Evolutionary conservation across 2,113 vertebrate species (phyloP), one percentile per base, ranked within the genome.

Genomic region (Progne subis): DNA sequence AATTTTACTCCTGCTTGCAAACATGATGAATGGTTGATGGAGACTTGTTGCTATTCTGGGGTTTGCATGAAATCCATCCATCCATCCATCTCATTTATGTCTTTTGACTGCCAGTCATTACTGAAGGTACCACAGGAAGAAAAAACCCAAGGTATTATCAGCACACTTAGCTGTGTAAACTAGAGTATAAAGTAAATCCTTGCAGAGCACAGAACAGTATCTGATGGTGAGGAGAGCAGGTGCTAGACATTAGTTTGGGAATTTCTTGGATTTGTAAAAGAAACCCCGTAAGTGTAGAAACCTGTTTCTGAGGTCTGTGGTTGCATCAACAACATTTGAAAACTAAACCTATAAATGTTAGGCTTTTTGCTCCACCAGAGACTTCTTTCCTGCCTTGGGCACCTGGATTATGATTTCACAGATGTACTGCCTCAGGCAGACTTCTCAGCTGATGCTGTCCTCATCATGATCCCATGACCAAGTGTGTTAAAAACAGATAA

Each of bases 41-140:
- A 59, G n/a, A 63, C 31, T 47, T 57, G 8, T 13, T 8, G 2
- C 43, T 39, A 0, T 55, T 52, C 5, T 31, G 5, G 0, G 32
- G 63, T 67, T 55, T 74, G 19, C 17, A 6, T 82, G 21, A 61
- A 68, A 41, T 28, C 31, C 44, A 11, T 88, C 52, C 47, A 23
- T 74, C 18, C 26, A 44, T 53, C 12, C 3, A 5, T 49, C 46
- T 76, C n/a, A 12, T 70, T 61, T 63, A 6, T 68, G 34, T 18
- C 31, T 3, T 70, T 24, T 65, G 34, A 39, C 29, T 70, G 39
- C 18, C 32, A 71, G 21, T 82, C 8, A 2, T 70, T 71, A 39
- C 2, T 83, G 55, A 69, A 69, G 10, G 23, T 53, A 49, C 12
- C 9, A 34, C 12, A 47, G 47, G 43, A 14, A 34, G 32, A 63